Conservation (phyloP, 2,888 invertebrate genomes). For the Ceramica pisi region DNA sequence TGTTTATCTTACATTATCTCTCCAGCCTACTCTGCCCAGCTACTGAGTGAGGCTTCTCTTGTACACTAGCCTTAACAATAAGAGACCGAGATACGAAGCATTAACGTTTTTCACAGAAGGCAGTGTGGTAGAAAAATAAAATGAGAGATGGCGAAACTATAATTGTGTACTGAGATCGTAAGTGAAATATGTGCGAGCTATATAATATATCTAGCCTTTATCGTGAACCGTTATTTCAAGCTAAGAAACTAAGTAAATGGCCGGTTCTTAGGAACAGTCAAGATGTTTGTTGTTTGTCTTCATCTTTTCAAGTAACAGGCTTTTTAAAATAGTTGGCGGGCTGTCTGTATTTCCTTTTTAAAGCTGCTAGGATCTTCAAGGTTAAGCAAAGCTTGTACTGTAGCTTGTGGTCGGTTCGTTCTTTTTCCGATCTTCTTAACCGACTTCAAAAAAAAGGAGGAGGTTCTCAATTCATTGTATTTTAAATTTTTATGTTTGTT, state of each 20-base stretch:
- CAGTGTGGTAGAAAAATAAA: slow-evolving; percentile 61
- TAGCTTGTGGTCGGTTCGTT: too few species aligned
- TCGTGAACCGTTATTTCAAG: slow-evolving; percentile 36
- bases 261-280: background rate
- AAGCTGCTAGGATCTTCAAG: too few species aligned
- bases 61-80: slow-evolving; percentile 49
- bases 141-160: slow-evolving; percentile 65
- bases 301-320: slow-evolving; percentile 7
- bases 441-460: too few species aligned
- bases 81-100: slow-evolving; percentile 57
- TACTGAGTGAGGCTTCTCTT: background rate
- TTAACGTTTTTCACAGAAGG: slow-evolving; percentile 70
- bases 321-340: background rate
- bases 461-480: too few species aligned
- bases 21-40: too few species aligned
- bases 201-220: slow-evolving; percentile 32
- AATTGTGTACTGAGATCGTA: slow-evolving; percentile 57
- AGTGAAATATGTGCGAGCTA: slow-evolving; percentile 51
- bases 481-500: too few species aligned
- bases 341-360: background rate
- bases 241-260: slow-evolving; percentile 14
- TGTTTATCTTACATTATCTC: too few species aligned
- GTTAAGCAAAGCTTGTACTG: too few species aligned
- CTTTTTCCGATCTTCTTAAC: too few species aligned
- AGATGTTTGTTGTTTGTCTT: slow-evolving; percentile 4